Base-by-base conservation (phyloP, 2,797 vertebrate species). In the Malurus leucopterus region DNA sequence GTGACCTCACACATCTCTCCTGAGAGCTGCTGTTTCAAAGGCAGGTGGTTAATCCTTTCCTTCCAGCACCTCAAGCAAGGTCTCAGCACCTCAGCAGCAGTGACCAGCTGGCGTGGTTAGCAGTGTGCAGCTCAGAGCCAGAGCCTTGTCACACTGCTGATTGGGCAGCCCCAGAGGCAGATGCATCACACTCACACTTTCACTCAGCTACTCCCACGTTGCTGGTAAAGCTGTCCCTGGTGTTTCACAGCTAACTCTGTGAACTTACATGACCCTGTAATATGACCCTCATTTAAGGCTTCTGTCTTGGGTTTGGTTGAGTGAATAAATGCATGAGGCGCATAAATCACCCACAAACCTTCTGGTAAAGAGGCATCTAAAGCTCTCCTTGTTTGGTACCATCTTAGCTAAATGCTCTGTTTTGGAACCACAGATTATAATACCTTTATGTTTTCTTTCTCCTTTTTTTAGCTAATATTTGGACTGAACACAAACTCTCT, bases 271-370 rank as follows among this genome's bases (percentile, higher is more conserved):
- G 38, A 63, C 50, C 34, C 34, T 2, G 3, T 62, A 65, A 15
- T 1, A 5, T 13, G 18, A 53, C 10, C 17, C 15, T 15, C 2
- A 0, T 43, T 47, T 22, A n/a, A 58, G 36, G 30, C 32, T 55
- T 57, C 57, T 80, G 50, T 46, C 23, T 2, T 54, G 68, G 41
- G 5, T 24, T 86, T 65, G 88, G 29, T 59, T 55, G 55, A 6
- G 41, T 67, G 15, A 13, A 23, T 19, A 63, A 49, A 15, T 61
- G 16, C 62, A 47, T 2, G 1, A 65, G 57, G 23, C 23, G 54
- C 15, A 32, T 19, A 74, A 76, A 89, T 51, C 32, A 51, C 29
- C 23, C 12, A 4, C 11, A 55, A 76, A 30, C 13, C 15, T 8
- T 64, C 50, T 27, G 27, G n/a, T 53, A 70, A 72, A 65, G 4